Conservation (phyloP, 1,140 invertebrate genomes). For the Yoshiicerus persimilis region DNA sequence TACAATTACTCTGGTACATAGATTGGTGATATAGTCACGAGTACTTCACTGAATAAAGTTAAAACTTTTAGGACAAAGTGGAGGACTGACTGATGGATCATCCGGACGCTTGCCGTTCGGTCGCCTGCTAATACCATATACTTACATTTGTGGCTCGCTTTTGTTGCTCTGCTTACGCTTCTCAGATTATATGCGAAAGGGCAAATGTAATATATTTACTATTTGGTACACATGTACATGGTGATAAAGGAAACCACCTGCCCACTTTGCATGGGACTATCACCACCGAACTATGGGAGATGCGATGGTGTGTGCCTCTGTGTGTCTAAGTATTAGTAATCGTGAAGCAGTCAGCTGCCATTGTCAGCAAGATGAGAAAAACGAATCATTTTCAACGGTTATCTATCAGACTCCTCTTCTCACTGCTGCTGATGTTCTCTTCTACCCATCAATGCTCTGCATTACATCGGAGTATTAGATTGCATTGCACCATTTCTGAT, state of each 20-base stretch:
- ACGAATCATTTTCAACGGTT: conserved; percentile 23
- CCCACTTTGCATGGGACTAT: neutral
- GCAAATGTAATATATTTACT: neutral
- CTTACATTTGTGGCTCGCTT: no score
- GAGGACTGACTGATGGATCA: conserved; percentile 13
- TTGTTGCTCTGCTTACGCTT: neutral
- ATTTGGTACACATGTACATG: neutral
- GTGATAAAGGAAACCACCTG: neutral
- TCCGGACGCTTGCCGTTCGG: neutral
- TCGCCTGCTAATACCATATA: conserved; percentile 8
- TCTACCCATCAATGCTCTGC: neutral
- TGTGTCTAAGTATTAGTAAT: neutral
- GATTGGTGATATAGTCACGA: neutral
- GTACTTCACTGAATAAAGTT: neutral
- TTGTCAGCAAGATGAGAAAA: conserved; percentile 24
- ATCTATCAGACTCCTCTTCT: conserved; percentile 25
- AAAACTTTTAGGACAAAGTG: conserved; percentile 10
- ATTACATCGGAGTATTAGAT: neutral
- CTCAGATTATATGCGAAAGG: neutral
- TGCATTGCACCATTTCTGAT: neutral
- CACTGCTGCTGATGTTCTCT: neutral
- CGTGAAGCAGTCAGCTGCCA: conserved; percentile 12
- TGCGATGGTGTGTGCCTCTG: neutral
- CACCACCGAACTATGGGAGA: no score
- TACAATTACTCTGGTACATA: neutral